phyloP scores from a whole-genome alignment of 2,113 vertebrate species.

The Ptilorrhoa leucosticta region DNA sequence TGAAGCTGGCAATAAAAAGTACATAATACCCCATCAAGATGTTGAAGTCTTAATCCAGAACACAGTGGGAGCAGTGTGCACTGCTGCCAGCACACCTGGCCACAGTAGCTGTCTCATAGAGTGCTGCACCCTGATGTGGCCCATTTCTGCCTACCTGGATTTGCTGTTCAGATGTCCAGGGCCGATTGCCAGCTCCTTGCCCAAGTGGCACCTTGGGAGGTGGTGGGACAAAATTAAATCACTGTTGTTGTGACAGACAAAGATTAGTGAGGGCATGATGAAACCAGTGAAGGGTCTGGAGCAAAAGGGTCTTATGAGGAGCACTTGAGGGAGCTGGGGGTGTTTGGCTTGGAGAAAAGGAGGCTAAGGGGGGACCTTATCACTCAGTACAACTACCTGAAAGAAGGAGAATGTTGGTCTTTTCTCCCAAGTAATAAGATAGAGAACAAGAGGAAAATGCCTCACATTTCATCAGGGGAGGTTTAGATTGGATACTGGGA shows the following conservation, averaged over 20 bases:
- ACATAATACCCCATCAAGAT: not conserved
- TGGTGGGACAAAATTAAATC: not conserved
- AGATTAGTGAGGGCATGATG: not conserved
- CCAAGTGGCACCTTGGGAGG: not conserved
- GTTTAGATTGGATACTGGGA: not conserved
- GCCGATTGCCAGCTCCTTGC: not conserved
- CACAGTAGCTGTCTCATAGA: not conserved
- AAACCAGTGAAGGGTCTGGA: not conserved
- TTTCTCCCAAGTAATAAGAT: not conserved
- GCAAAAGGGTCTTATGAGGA: not conserved
- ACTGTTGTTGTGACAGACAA: not conserved
- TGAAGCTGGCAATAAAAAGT: not conserved
- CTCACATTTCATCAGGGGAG: not conserved
- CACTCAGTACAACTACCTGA: not conserved
- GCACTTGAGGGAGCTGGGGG: not conserved
- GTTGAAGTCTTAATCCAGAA: not conserved
- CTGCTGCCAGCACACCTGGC: not conserved
- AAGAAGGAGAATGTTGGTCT: not conserved
- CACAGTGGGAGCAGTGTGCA: rapidly evolving
- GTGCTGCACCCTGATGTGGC: not conserved
- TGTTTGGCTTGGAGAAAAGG: not conserved
- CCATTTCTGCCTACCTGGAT: not conserved
- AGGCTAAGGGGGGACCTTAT: not conserved
- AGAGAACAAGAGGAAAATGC: not conserved
- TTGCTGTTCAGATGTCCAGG: not conserved